Evolutionary conservation across 2,113 vertebrate genomes (phyloP), one percentile per base, ranked within the genome.

Genomic region (Poeciliopsis occidentalis): DNA sequence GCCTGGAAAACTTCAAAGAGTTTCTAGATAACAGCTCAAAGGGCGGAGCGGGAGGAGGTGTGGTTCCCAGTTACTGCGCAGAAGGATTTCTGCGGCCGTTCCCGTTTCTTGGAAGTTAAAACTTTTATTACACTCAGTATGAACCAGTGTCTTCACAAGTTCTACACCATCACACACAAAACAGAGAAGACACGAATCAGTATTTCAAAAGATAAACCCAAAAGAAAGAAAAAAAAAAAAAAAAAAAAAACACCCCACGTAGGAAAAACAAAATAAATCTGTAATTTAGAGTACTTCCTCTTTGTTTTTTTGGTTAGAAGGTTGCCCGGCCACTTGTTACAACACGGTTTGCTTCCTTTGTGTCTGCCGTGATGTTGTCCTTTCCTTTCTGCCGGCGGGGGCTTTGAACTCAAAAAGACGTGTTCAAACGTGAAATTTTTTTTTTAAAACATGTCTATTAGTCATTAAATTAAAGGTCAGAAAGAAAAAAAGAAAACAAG

Each of bases 401-500:
- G 72, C n/a, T 65, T 69, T n/a, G 1, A 82, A 79, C 73, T 73
- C 27, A 83, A 39, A 78, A 12, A 37, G 69, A 41, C 63, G 44
- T 22, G 41, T 73, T 61, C 44, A 78, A 80, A 85, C 4, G 8
- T 60, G 47, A 83, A 51, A 31, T 80, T 74, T 26, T 26, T 54
- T 34, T 51, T 69, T 64, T 80, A 79, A 79, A 77, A 31, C 30
- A 31, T 31, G 30, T 31, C 30, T 31, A 31, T 0, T 31, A 31
- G 30, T 31, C 30, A 31, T 31, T 31, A 31, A 31, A 31, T 31
- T 31, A 31, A 3, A 31, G 4, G 30, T 31, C 30, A 31, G 3
- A 31, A 4, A 31, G 3, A 31, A 31, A 31, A 81, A 94, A 74
- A 90, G 83, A 89, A 91, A 89, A 79, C 87, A 90, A 93, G 91